Conservation (phyloP, 2,888 invertebrate genomes). For the Galeopsomyia nigrocyanea region DNA sequence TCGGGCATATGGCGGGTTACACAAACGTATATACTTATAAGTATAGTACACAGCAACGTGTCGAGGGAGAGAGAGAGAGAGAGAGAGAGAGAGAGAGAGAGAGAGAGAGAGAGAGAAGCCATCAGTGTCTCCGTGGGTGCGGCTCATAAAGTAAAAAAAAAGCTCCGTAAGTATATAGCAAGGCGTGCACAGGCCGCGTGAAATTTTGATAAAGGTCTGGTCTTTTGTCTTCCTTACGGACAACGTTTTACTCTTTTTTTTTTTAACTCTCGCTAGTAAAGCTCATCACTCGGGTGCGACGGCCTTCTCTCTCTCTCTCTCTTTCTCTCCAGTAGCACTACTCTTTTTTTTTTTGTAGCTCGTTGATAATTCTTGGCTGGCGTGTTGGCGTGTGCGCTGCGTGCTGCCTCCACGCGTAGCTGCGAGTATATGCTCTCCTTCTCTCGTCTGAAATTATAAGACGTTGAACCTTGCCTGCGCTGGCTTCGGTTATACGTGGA, state of each 20-base stretch:
- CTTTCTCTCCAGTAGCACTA: too few species aligned
- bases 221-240: constrained; percentile 32
- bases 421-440: too few species aligned
- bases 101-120: neutral
- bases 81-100: too few species aligned
- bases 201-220: constrained; percentile 39
- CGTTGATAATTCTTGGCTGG: constrained; percentile 31
- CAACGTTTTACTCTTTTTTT: neutral
- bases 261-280: neutral
- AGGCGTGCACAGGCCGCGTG: constrained; percentile 5
- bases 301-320: neutral
- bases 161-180: neutral
- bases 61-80: too few species aligned
- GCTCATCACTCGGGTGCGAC: neutral
- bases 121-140: constrained; percentile 7
- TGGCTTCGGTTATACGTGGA: neutral
- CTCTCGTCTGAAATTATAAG: constrained; percentile 48
- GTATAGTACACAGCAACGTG: too few species aligned
- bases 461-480: constrained; percentile 53
- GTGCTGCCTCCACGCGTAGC: neutral
- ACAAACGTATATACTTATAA: too few species aligned
- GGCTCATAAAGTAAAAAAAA: neutral
- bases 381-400: neutral
- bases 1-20: too few species aligned
- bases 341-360: constrained; percentile 15